Conservation (phyloP, 2,888 invertebrate genomes). For the Cephonodes hylas region DNA sequence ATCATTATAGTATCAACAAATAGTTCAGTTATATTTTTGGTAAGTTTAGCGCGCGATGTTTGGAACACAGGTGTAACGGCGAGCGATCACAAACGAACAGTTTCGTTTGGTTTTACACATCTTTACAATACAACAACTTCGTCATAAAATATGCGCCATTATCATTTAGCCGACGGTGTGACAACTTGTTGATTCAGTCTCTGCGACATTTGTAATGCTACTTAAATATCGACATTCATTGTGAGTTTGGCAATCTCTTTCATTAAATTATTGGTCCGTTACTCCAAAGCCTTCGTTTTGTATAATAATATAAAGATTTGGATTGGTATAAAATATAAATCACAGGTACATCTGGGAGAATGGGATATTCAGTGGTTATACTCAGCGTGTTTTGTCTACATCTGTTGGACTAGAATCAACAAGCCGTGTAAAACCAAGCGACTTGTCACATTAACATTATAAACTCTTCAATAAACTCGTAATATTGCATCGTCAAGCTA, state of each 20-base stretch:
- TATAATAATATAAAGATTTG: too few relatives aligned
- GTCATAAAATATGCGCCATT: too few relatives aligned
- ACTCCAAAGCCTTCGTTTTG: neutral
- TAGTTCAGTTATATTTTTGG: conserved; percentile 12
- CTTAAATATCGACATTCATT: neutral
- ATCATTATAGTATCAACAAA: conserved; percentile 36
- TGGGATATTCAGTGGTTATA: neutral
- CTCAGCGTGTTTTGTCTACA: neutral
- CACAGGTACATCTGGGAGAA: neutral
- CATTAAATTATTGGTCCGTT: neutral
- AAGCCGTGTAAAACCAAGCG: neutral
- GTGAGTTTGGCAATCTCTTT: neutral
- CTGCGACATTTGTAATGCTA: neutral
- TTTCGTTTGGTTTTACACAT: neutral
- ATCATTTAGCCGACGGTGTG: neutral
- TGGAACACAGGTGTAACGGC: neutral
- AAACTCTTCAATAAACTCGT: neutral
- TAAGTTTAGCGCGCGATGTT: neutral
- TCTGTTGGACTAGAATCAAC: neutral
- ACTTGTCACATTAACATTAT: neutral
- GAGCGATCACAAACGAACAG: neutral
- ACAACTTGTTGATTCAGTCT: neutral
- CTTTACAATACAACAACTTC: neutral
- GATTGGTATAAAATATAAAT: neutral
- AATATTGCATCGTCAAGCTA: neutral